phyloP scores from a whole-genome alignment of 2,888 invertebrate genomes.

The Pyrrhosoma nymphula region DNA sequence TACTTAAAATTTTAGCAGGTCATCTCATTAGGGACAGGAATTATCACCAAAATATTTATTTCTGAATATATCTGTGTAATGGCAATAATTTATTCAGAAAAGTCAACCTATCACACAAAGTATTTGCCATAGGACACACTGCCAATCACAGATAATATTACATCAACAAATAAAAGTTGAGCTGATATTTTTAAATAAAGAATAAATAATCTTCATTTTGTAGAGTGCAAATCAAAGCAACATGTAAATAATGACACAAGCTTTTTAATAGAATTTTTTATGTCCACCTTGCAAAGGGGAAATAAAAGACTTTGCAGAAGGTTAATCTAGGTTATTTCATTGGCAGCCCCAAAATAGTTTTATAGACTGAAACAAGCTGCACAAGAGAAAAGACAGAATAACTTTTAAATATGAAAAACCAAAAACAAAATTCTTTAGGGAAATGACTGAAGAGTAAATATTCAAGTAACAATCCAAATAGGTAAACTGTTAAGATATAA shows the following conservation, averaged over 20 bases:
- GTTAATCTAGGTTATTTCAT: not conserved
- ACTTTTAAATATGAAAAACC: not conserved
- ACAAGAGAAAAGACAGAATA: not conserved
- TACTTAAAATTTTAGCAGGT: not conserved
- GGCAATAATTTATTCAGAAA: not conserved
- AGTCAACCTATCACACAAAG: not conserved
- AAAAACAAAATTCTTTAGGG: not conserved
- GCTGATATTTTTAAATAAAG: not conserved
- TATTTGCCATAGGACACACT: not conserved
- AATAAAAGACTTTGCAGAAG: not conserved
- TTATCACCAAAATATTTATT: conserved; percentile 34
- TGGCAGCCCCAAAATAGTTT: not conserved
- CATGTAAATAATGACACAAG: not conserved
- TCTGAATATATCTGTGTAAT: not conserved
- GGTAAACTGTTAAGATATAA: too few relatives aligned
- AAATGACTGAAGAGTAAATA: too few relatives aligned
- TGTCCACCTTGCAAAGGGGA: not conserved
- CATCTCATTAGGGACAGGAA: conserved; percentile 47
- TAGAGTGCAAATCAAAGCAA: not conserved
- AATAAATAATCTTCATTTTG: not conserved
- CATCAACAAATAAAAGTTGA: not conserved
- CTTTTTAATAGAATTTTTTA: not conserved
- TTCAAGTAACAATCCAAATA: too few relatives aligned
- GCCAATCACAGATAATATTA: not conserved
- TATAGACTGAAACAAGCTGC: not conserved